Percentiles rank a stretch among this genome's conserved stretches.
phyloP scores from a whole-genome alignment of 2,888 invertebrate genomes.

The Tachina grossa region DNA sequence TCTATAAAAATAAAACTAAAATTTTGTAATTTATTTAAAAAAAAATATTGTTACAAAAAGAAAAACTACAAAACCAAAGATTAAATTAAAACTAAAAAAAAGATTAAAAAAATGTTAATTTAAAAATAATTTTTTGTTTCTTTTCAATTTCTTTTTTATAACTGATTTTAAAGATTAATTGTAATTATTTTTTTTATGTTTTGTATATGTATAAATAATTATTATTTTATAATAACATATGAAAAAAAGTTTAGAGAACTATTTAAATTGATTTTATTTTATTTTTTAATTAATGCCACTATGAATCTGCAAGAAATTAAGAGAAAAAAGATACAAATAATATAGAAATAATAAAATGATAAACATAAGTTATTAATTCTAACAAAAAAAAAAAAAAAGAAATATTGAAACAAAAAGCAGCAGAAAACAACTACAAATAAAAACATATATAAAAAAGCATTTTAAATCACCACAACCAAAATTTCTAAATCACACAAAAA shows the following conservation, averaged over 20 bases:
- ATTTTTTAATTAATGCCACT: constrained; percentile 72
- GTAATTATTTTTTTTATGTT: constrained; percentile 56
- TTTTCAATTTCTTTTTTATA: constrained; percentile 34
- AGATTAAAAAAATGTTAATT: constrained; percentile 34
- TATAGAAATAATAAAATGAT: constrained; percentile 61
- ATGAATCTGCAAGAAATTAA: constrained; percentile 75
- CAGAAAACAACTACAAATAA: constrained; percentile 8
- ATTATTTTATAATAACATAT: constrained; percentile 72
- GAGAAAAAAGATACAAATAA: constrained; percentile 74
- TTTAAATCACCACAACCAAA: constrained; percentile 30
- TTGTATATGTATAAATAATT: constrained; percentile 61
- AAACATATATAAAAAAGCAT: constrained; percentile 2
- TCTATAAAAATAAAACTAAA: constrained; percentile 55
- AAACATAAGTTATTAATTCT: constrained; percentile 47
- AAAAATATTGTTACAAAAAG: constrained; percentile 52
- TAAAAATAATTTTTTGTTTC: constrained; percentile 44
- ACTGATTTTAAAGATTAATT: constrained; percentile 58
- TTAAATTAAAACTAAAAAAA: constrained; percentile 58
- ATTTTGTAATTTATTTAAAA: constrained; percentile 55
- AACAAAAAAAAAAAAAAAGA: constrained; percentile 40
- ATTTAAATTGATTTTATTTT: constrained; percentile 53
- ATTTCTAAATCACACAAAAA: neutral
- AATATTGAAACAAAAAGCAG: constrained; percentile 25
- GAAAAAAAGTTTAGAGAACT: constrained; percentile 73
- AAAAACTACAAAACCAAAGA: constrained; percentile 59